Evolutionary conservation across 2,888 invertebrate genomes (phyloP).

Genomic region (Heliconius ethilla): DNA sequence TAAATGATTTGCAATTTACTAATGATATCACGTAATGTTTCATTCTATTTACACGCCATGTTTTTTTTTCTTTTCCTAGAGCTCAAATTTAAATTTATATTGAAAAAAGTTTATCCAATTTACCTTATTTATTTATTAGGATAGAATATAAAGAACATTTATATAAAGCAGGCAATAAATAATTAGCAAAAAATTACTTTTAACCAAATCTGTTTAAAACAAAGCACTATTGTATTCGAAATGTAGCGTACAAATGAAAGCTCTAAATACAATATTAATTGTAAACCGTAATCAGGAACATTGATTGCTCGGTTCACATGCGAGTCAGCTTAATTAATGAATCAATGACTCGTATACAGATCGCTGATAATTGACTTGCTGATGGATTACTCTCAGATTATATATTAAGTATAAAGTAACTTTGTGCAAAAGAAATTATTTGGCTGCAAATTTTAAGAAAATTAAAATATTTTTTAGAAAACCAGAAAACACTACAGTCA

Average conservation of each 20-base stretch:
- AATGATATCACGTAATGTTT: conserved; percentile 3
- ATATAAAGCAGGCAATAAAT: not conserved
- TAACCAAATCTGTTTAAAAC: not conserved
- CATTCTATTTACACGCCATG: not conserved
- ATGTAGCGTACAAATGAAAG: not conserved
- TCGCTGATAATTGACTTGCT: conserved; percentile 27
- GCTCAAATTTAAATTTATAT: not conserved
- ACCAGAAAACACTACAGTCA: not conserved
- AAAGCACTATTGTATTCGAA: not conserved
- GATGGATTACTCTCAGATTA: conserved; percentile 17
- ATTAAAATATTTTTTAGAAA: not conserved
- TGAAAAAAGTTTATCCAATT: not conserved
- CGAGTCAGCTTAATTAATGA: conserved; percentile 28
- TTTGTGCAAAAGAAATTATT: not conserved
- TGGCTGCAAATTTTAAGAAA: not conserved
- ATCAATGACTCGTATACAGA: conserved; percentile 24
- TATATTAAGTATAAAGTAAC: not conserved
- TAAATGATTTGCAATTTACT: conserved; percentile 11
- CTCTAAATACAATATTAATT: conserved; percentile 21
- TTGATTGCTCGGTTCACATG: conserved; percentile 18
- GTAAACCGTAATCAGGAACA: conserved; percentile 17
- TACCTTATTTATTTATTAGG: not conserved
- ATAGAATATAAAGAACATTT: not conserved
- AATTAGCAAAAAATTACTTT: not conserved
- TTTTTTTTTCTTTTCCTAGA: not conserved